Conservation (phyloP, 2,888 invertebrate genomes). For the Tolmerus cingulatus region DNA sequence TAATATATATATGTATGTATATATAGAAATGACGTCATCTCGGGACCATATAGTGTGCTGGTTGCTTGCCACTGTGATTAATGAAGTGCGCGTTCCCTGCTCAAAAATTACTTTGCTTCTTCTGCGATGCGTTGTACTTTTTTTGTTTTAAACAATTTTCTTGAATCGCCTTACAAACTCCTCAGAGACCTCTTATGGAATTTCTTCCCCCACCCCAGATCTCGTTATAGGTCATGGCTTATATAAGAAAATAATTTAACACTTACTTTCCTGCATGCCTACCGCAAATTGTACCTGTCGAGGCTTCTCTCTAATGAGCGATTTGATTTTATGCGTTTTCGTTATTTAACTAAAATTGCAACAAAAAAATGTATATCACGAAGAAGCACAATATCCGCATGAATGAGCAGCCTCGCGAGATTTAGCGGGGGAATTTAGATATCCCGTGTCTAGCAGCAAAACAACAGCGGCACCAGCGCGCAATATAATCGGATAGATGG, state of each 20-base stretch:
- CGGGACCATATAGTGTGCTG: neutral
- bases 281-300: neutral
- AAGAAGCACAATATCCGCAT: neutral
- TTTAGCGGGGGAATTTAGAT: neutral
- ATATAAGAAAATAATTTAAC: neutral
- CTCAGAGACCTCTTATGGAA: neutral
- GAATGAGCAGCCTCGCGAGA: neutral
- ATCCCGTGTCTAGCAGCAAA: neutral
- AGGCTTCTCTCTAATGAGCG: neutral
- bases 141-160: neutral
- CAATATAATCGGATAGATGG: conserved; percentile 20
- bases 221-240: neutral
- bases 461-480: neutral
- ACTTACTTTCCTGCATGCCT: neutral
- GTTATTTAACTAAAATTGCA: neutral
- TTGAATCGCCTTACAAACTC: neutral
- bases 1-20: neutral
- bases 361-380: neutral
- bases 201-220: neutral
- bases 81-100: conserved; percentile 41
- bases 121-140: neutral
- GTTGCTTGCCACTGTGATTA: conserved; percentile 35
- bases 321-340: neutral
- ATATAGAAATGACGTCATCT: conserved; percentile 33
- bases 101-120: neutral